Evolutionary conservation across 2,113 vertebrate genomes (phyloP).

Genomic region (Apistogramma diplotaenia): DNA sequence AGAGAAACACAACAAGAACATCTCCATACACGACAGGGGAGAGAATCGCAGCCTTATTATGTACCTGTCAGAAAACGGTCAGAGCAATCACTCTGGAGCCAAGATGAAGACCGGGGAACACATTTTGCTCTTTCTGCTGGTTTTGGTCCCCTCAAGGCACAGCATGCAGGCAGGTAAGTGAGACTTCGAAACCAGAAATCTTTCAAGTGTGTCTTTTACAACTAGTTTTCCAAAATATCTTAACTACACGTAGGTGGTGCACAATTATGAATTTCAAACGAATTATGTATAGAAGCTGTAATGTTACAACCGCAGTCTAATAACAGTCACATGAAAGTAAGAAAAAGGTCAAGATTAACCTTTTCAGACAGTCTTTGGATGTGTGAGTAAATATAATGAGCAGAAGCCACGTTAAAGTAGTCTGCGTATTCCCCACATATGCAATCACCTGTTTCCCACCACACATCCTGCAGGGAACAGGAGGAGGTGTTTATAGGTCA

Average conservation of each 20-base stretch:
- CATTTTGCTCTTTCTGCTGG: slow-evolving; percentile 77
- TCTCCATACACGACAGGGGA: slow-evolving; percentile 46
- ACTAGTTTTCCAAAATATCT: neutral
- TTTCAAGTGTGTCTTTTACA: neutral
- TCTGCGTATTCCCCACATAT: neutral
- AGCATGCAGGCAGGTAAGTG: slow-evolving; percentile 86
- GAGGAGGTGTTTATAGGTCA: slow-evolving; percentile 52
- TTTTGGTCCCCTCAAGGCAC: slow-evolving; percentile 76
- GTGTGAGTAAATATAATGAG: neutral
- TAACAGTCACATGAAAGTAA: neutral
- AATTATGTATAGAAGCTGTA: neutral
- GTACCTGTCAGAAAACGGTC: neutral
- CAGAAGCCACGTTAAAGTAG: neutral
- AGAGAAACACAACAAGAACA: slow-evolving; percentile 11
- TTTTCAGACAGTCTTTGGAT: neutral
- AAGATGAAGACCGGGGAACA: slow-evolving; percentile 83
- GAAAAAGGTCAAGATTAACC: neutral
- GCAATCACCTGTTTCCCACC: slow-evolving; percentile 40
- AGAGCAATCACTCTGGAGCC: slow-evolving; percentile 64
- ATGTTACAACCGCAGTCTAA: neutral
- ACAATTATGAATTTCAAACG: neutral
- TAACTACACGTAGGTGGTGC: neutral
- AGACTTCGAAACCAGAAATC: neutral
- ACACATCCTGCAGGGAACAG: slow-evolving; percentile 17
- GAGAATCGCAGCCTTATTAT: neutral